Conservation (phyloP, 2,113 vertebrate genomes). For the Oreamnos americanus region DNA sequence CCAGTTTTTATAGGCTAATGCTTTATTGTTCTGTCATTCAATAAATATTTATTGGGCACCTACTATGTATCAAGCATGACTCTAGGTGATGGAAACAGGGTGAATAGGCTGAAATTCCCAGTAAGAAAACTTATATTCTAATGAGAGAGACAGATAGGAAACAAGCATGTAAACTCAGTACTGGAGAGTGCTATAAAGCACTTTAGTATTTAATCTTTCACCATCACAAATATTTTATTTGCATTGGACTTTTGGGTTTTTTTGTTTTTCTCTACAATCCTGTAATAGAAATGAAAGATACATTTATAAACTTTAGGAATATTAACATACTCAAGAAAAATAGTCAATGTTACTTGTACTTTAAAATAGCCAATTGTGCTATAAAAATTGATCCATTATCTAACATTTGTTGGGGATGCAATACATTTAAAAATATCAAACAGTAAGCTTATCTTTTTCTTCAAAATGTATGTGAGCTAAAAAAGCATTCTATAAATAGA, state of each 20-base stretch:
- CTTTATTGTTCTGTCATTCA: not conserved
- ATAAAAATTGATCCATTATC: slow-evolving; percentile 20
- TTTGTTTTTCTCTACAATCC: slow-evolving; percentile 14
- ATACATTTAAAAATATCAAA: not conserved
- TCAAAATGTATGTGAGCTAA: slow-evolving; percentile 41
- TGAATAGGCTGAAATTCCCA: not conserved
- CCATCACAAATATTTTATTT: not conserved
- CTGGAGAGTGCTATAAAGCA: not conserved
- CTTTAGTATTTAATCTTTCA: not conserved
- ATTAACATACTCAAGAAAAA: slow-evolving; percentile 42
- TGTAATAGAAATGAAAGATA: slow-evolving; percentile 27
- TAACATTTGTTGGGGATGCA: slow-evolving; percentile 23
- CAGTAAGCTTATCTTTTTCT: slow-evolving; percentile 41
- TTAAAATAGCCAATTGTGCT: not conserved
- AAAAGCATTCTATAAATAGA: slow-evolving; percentile 67
- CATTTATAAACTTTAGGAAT: not conserved
- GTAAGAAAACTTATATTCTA: not conserved
- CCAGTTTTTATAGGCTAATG: not conserved
- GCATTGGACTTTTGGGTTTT: not conserved
- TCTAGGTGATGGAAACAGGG: not conserved
- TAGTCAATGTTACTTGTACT: not conserved
- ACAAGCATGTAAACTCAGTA: not conserved
- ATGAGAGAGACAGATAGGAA: not conserved
- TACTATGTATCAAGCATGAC: not conserved
- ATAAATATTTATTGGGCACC: not conserved